Evolutionary conservation across 2,888 invertebrate species (phyloP).

Genomic region (Amblyjoppa fuscipennis): DNA sequence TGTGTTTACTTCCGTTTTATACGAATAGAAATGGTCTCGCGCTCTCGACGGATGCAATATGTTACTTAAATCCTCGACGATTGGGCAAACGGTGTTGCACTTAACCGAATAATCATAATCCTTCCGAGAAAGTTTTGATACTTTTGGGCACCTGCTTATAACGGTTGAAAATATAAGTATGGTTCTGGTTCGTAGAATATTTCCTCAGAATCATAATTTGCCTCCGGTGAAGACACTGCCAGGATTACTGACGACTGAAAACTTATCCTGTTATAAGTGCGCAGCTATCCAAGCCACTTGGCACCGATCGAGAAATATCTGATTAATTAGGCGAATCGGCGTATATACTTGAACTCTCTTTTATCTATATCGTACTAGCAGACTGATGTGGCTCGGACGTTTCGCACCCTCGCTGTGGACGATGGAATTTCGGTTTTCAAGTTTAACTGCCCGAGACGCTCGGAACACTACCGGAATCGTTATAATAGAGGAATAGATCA

Average conservation of each 20-base stretch:
- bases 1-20: background rate
- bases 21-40: background rate
- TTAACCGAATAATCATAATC: background rate
- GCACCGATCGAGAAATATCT: constrained; percentile 73
- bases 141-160: background rate
- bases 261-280: constrained; percentile 45
- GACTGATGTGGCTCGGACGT: no score
- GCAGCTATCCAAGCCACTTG: constrained; percentile 65
- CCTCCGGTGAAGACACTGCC: constrained; percentile 32
- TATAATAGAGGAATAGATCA: no score
- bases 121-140: background rate
- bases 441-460: no score
- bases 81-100: background rate
- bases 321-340: constrained; percentile 79
- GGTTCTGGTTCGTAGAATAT: background rate
- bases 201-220: constrained; percentile 40
- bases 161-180: background rate
- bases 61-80: background rate
- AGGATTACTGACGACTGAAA: constrained; percentile 21
- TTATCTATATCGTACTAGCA: constrained; percentile 4
- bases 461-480: no score
- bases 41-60: background rate
- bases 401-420: no score
- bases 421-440: no score
- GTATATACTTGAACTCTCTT: constrained; percentile 41